Percentiles rank a stretch among this genome's conserved stretches.
Evolutionary conservation across 2,113 vertebrate genomes (phyloP).

Genomic region (Sisor rabdophorus): DNA sequence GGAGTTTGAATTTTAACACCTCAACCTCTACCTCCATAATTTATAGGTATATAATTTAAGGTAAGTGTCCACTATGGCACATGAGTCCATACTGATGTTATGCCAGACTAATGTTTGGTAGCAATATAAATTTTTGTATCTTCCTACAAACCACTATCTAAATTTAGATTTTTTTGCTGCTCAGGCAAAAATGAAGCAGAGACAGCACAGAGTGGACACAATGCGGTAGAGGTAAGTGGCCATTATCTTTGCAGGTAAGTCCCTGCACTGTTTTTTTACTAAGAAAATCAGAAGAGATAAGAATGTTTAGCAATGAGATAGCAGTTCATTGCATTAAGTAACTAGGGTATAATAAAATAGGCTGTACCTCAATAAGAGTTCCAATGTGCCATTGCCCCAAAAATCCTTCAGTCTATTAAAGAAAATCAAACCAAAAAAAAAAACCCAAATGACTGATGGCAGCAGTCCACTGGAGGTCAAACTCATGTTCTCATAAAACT

Average conservation of each 20-base stretch:
- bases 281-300: slow-evolving; percentile 16
- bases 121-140: background rate
- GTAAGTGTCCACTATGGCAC: no score
- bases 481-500: slow-evolving; percentile 4
- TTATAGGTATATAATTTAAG: no score
- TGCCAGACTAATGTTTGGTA: no score
- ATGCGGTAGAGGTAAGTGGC: slow-evolving; percentile 93
- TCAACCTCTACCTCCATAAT: no score
- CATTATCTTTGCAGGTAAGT: slow-evolving; percentile 70
- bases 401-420: slow-evolving; percentile 19
- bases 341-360: slow-evolving; percentile 3
- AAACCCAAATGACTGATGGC: background rate
- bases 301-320: background rate
- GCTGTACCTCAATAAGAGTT: background rate
- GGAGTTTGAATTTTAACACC: no score
- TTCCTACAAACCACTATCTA: background rate
- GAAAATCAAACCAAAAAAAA: slow-evolving; percentile 9
- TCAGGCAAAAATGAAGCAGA: slow-evolving; percentile 85
- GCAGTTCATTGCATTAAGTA: slow-evolving; percentile 6
- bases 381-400: slow-evolving; percentile 15
- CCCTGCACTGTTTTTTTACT: slow-evolving; percentile 8
- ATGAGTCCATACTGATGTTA: no score
- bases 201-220: slow-evolving; percentile 77
- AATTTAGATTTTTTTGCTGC: slow-evolving; percentile 14
- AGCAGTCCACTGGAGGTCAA: slow-evolving; percentile 31